Conservation (phyloP, 2,797 vertebrate species). For the Monodelphis domestica region DNA sequence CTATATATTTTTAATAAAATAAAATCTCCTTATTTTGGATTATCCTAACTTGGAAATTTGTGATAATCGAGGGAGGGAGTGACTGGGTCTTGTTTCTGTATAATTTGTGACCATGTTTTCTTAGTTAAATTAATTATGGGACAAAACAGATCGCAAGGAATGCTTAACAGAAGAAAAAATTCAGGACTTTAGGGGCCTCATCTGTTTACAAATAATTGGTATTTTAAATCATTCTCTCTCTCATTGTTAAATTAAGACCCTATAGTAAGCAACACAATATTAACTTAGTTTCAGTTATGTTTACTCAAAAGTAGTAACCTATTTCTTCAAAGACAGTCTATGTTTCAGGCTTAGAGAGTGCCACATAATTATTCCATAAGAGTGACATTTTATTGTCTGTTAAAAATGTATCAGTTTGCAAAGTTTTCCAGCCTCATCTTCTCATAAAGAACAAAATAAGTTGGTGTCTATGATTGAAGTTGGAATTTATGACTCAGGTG, state of each 20-base stretch:
- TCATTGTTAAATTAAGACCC: not conserved
- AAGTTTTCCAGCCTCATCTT: not conserved
- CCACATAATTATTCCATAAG: not conserved
- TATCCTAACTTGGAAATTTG: constrained; percentile 14
- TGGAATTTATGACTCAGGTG: not conserved
- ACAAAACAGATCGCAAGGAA: not conserved
- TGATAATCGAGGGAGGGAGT: not conserved
- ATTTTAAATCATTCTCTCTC: constrained; percentile 7
- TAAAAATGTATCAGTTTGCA: not conserved
- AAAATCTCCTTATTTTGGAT: not conserved
- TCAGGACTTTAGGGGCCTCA: not conserved
- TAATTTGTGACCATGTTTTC: constrained; percentile 6
- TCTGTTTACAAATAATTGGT: not conserved
- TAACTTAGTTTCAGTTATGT: constrained; percentile 20
- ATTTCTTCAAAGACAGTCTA: constrained; percentile 11
- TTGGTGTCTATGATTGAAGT: not conserved
- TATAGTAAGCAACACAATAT: constrained; percentile 2
- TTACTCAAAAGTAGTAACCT: constrained; percentile 15
- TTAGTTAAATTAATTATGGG: not conserved
- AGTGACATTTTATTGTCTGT: not conserved
- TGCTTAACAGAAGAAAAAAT: not conserved
- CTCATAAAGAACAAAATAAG: not conserved
- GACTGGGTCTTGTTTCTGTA: not conserved
- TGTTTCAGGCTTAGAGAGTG: not conserved
- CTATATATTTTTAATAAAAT: not conserved